Evolutionary conservation across 2,888 invertebrate species (phyloP).

Genomic region (Brassicogethes aeneus): DNA sequence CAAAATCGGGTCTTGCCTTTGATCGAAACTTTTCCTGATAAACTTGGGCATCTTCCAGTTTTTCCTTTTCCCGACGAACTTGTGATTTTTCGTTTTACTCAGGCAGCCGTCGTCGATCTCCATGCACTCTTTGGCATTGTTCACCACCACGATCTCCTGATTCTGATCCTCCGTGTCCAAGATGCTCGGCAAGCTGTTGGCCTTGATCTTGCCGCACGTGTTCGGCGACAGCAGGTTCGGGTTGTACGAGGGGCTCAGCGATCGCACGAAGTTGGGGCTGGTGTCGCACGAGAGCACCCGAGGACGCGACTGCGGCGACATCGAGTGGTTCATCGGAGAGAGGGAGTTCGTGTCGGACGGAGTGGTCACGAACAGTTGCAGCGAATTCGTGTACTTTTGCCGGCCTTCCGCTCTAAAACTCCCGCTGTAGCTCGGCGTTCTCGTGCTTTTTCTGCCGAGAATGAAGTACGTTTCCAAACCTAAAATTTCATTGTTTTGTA

Average conservation of each 20-base stretch:
- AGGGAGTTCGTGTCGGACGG: slow-evolving; percentile 40
- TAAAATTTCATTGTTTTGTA: too few species aligned
- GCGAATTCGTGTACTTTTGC: slow-evolving; percentile 38
- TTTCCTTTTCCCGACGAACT: slow-evolving; percentile 46
- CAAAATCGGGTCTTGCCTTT: slow-evolving; percentile 22
- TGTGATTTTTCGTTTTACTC: slow-evolving; percentile 54
- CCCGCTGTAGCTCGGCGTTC: slow-evolving; percentile 34
- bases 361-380: slow-evolving; percentile 54
- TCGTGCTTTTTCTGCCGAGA: slow-evolving; percentile 58
- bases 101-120: slow-evolving; percentile 57
- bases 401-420: slow-evolving; percentile 33
- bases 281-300: slow-evolving; percentile 38
- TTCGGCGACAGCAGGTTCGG: slow-evolving; percentile 51
- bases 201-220: slow-evolving; percentile 53
- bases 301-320: slow-evolving; percentile 31
- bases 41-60: slow-evolving; percentile 64
- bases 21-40: slow-evolving; percentile 46
- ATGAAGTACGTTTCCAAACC: slow-evolving; percentile 84
- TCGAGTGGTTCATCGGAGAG: slow-evolving; percentile 14
- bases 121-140: slow-evolving; percentile 35
- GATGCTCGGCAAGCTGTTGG: slow-evolving; percentile 76
- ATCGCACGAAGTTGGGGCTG: slow-evolving; percentile 26
- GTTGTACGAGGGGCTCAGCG: slow-evolving; percentile 28
- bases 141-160: slow-evolving; percentile 28
- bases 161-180: slow-evolving; percentile 56